phyloP scores from a whole-genome alignment of 1,140 invertebrate species.

The Lanistes nyassanus region DNA sequence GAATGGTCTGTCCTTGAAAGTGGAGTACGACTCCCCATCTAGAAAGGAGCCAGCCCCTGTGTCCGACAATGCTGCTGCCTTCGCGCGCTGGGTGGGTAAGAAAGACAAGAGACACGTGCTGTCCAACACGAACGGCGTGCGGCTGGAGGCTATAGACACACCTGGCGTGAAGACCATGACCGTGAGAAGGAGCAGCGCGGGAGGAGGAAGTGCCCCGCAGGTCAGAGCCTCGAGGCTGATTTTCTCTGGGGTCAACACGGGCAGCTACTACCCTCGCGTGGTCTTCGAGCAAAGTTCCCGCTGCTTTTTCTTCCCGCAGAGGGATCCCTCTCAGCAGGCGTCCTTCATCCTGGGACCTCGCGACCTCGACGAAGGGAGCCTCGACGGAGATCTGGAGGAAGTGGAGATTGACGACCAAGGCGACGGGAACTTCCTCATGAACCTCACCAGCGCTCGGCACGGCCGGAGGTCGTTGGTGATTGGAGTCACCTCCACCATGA shows the following conservation, averaged over 20 bases:
- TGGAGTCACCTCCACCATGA: not conserved
- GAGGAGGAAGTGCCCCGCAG: not conserved
- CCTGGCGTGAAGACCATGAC: slow-evolving; percentile 3
- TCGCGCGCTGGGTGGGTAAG: not conserved
- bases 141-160: not conserved
- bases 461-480: not conserved
- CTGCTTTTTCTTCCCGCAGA: not conserved
- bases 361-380: not conserved
- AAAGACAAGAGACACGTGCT: not conserved
- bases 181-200: not conserved
- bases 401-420: slow-evolving; percentile 6
- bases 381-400: slow-evolving; percentile 4
- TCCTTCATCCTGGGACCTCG: slow-evolving; percentile 9
- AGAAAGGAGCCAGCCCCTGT: not conserved
- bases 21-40: not conserved
- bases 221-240: slow-evolving; percentile 1
- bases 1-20: not conserved
- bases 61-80: not conserved
- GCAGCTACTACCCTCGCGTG: not conserved
- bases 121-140: not conserved
- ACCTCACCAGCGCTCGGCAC: not conserved
- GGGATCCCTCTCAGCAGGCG: not conserved
- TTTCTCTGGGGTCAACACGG: not conserved
- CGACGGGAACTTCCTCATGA: not conserved
- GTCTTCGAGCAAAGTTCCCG: slow-evolving; percentile 9